Base-by-base conservation (phyloP, 1,140 invertebrate species). In the Centruroides sculpturatus region DNA sequence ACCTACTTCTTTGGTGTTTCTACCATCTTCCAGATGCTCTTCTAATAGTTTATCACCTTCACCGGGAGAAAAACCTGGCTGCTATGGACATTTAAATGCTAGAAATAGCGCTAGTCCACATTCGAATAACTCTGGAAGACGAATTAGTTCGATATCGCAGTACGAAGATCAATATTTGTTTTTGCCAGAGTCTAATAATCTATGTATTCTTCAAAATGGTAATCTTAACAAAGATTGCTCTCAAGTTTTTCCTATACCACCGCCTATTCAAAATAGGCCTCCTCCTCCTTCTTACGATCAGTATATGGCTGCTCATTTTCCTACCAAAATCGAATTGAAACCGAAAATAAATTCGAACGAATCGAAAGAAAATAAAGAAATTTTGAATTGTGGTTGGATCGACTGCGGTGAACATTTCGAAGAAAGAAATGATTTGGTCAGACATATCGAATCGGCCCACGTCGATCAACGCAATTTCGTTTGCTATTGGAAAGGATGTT, bases 1-100 rank as follows among this genome's bases (percentile, higher is more conserved):
- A 11, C 93, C 92, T 0, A 94, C 92, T 66, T 94, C 91, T 50
- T 74, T 97, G 60, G 86, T 87, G 34, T 84, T 92, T 53, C 86
- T 92, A 66, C 89, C 90, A 68, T 89, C 88, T 4, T 90, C 88
- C 1, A 78, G 87, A 53, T 62, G 61, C 46, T 66, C 66, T 7
- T 62, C 58, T 41, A 63, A 64, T 8, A 90, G 87, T 70, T 57
- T 61, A 23, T 64, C 63, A 4, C 62, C 57, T 5, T 1, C 41
- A 41, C 13, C 34, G 7, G 59, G 58, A 3, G 57, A 56, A n/a
- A 59, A 54, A 47, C 35, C 53, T 13, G 91, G 92, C 12, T 92
- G 89, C 60, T 94, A 94, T 76, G 92, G 91, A n/a, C 92, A 96
- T 75, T 81, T 96, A 62, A 91, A 90, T 58, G 89, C 89, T 66